Evolutionary conservation across 2,113 vertebrate genomes (phyloP), one percentile per base, ranked within the genome.

Genomic region (Tychaedon coryphoeus): DNA sequence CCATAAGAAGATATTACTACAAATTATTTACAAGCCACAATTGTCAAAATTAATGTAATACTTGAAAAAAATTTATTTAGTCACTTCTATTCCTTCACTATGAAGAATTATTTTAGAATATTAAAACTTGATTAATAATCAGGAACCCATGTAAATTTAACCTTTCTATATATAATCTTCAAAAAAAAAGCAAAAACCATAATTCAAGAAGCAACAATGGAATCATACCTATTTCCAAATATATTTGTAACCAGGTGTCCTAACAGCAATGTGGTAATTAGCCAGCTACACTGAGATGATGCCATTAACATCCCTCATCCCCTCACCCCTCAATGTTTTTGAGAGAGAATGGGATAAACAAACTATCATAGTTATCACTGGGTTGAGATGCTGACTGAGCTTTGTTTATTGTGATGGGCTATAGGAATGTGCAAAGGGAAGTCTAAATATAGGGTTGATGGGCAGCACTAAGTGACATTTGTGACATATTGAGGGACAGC

Each of bases 261-360:
- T 66, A 48, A 54, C 3, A 60, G 17, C 23, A 8, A 6, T 62
- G 42, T 45, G 5, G 9, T 25, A 71, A 71, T 71, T 33, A 75
- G 29, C 33, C 31, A 51, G 13, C 14, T 67, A 18, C 4, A 19
- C 13, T 42, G 43, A 20, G 25, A 50, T 22, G 4, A 36, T 36
- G 17, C 17, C 31, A 19, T 43, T 82, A 67, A 19, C 14, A 43
- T 1, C 17, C n/a, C 31, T 26, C 6, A n/a, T 6, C 2, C 17
- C 17, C 5, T 40, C 1, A 2, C 8, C 8, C 1, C 5, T 33
- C 9, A 23, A 36, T 34, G 40, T 50, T 66, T 67, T 77, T 2
- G 8, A 66, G 8, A 19, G 24, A 57, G 16, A 73, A 40, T 13
- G 31, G 15, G 8, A n/a, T 57, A 17, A 75, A 42, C 16, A 57